Evolutionary conservation across 2,888 invertebrate genomes (phyloP).

Genomic region (Venusia cambrica): DNA sequence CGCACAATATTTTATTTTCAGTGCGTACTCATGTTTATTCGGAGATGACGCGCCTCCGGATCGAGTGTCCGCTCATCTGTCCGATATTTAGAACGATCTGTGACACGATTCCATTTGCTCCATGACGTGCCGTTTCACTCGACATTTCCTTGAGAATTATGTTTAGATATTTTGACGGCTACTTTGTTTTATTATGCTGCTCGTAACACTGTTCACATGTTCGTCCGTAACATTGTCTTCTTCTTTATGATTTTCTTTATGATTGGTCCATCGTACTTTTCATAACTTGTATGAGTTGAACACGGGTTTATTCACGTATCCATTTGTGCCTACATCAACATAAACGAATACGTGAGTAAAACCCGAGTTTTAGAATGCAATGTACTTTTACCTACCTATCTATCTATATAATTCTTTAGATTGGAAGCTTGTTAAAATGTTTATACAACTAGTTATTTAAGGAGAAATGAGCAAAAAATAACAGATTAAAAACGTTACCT

Average conservation of each 20-base stretch:
- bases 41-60: slow-evolving; percentile 50
- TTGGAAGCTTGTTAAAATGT: slow-evolving; percentile 17
- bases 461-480: no score
- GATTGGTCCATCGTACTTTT: no score
- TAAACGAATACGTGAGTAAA: no score
- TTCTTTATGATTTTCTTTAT: slow-evolving; percentile 44
- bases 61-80: slow-evolving; percentile 37
- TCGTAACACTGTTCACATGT: slow-evolving; percentile 27
- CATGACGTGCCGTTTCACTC: slow-evolving; percentile 36
- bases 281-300: no score
- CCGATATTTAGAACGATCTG: slow-evolving; percentile 50
- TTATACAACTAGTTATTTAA: no score
- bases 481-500: no score
- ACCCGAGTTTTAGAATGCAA: no score
- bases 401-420: no score
- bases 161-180: slow-evolving; percentile 38
- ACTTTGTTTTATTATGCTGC: slow-evolving; percentile 35
- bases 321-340: no score
- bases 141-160: slow-evolving; percentile 46
- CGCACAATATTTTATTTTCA: slow-evolving; percentile 75
- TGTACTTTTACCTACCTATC: no score
- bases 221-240: slow-evolving; percentile 37
- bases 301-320: no score
- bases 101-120: slow-evolving; percentile 54
- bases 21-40: slow-evolving; percentile 71